Percentiles rank a stretch among this genome's conserved stretches.
Conservation (phyloP, 1,140 invertebrate species). For the Ceratosolen solmsi region DNA sequence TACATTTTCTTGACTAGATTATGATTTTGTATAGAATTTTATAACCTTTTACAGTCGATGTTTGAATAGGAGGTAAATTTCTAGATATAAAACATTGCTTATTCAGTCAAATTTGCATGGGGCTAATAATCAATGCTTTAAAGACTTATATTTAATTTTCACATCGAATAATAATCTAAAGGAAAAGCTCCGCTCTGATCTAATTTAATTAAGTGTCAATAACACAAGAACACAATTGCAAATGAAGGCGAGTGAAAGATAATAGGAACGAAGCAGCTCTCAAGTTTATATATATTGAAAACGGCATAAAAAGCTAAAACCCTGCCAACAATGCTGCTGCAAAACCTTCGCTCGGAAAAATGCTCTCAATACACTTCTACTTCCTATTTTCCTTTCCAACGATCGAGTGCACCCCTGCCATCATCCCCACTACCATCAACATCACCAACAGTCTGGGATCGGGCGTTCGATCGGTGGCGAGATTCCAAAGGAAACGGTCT, state of each 20-base stretch:
- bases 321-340: background rate
- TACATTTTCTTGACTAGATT: background rate
- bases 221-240: no score
- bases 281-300: background rate
- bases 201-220: background rate
- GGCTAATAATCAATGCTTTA: no score
- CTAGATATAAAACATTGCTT: no score
- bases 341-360: slow-evolving; percentile 35
- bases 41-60: no score
- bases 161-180: background rate
- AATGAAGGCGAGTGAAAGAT: background rate
- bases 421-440: background rate
- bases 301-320: background rate
- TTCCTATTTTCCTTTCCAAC: slow-evolving; percentile 7
- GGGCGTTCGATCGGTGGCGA: slow-evolving; percentile 34
- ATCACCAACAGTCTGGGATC: background rate
- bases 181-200: background rate
- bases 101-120: no score
- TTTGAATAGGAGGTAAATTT: no score
- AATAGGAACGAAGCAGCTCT: background rate
- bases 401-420: background rate
- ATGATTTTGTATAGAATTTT: no score
- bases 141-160: no score
- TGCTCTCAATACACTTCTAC: slow-evolving; percentile 38
- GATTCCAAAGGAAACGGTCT: slow-evolving; percentile 50